These are phyloP conservation scores for Caretta caretta DNA, from an alignment of 2,113 vertebrate genomes.

Conservation along the genomic window DNA sequence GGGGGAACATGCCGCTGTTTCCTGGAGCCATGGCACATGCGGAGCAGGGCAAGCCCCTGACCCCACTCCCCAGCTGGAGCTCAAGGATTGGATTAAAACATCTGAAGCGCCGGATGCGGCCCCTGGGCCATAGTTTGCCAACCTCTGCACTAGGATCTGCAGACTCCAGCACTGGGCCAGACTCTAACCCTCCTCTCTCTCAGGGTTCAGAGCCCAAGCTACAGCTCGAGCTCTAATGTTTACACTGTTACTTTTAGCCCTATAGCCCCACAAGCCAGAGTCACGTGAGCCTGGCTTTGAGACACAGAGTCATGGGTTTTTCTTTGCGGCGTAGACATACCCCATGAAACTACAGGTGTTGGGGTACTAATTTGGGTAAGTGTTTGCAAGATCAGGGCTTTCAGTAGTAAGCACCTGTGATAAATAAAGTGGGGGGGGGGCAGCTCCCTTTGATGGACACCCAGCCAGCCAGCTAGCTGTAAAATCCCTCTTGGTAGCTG, in stretches of 20 bases:
- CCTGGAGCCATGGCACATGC: too few relatives aligned
- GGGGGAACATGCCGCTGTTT: too few relatives aligned
- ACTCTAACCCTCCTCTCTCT: neutral
- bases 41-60: too few relatives aligned
- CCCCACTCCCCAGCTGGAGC: too few relatives aligned
- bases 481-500: too few relatives aligned
- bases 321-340: neutral
- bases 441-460: too few relatives aligned
- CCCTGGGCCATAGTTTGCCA: too few relatives aligned
- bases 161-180: neutral
- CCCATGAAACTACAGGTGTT: neutral
- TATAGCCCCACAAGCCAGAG: neutral
- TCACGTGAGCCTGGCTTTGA: neutral
- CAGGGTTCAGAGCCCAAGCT: neutral
- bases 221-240: neutral
- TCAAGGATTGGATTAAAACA: too few relatives aligned
- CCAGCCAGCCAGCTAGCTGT: too few relatives aligned
- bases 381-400: neutral
- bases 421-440: too few relatives aligned
- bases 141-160: neutral
- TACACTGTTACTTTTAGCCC: neutral
- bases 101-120: too few relatives aligned
- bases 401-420: neutral
- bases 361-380: neutral
- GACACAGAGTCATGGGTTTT: neutral